Evolutionary conservation across 2,888 invertebrate species (phyloP), one percentile per base, ranked within the genome.

Genomic region (Cheilosia vernalis): DNA sequence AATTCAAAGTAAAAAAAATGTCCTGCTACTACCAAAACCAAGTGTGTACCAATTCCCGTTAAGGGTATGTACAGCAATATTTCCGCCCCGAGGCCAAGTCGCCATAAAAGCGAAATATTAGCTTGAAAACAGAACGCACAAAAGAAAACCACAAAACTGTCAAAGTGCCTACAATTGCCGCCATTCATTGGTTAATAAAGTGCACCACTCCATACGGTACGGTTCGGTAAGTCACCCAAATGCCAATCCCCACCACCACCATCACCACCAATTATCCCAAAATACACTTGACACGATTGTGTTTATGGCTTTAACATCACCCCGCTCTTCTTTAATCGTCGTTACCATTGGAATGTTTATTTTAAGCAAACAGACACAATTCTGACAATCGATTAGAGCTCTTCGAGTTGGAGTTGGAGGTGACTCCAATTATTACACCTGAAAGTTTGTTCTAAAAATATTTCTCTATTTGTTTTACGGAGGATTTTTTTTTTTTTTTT

Each of bases 351-450:
- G 37, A 77, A 44, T 77, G 77, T 69, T 77, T 77, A 56, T 69
- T 69, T 61, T 61, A 64, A 60, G 44, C 60, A 67, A 77, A 77
- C 53, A 77, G 13, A 44, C 47, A 69, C 58, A 30, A 70, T 58
- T 37, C 58, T 33, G 47, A 49, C 47, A 58, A 73, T 63, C 63
- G 73, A 44, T 63, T 55, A 51, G 47, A 24, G n/a, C 6, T 47
- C 44, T 13, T 13, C 13, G 37, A 37, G 44, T 5, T n/a, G 17
- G 15, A 51, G 60, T 42, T 60, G 72, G 60, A 55, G 63, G 73
- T 40, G 53, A 63, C 73, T 63, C 60, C 77, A 77, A 69, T 77
- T 77, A 77, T 77, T 67, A 77, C 67, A 77, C 77, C 77, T 77
- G 67, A 67, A 76, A 60, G 51, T 60, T 69, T 44, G 19, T 15